Percentiles rank a stretch among this genome's conserved stretches.
Evolutionary conservation across 2,797 vertebrate species (phyloP).

Genomic region (Allobates femoralis): DNA sequence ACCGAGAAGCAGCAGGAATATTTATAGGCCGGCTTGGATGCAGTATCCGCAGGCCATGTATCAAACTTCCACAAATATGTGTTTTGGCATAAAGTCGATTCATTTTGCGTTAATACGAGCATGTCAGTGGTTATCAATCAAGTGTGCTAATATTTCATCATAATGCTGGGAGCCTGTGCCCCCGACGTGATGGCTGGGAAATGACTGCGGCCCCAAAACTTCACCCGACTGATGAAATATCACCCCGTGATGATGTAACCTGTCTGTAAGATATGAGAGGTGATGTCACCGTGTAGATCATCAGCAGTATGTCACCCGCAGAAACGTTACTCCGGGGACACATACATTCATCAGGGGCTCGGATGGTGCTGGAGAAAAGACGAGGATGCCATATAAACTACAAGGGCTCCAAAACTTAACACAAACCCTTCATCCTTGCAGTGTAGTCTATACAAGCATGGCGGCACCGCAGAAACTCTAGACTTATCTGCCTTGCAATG

Average conservation of each 20-base stretch:
- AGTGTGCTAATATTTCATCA: not conserved
- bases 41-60: conserved; percentile 28
- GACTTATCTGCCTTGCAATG: not conserved
- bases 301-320: not conserved
- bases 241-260: conserved; percentile 17
- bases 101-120: conserved; percentile 52
- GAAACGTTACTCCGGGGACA: not conserved
- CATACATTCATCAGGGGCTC: not conserved
- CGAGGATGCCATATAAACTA: not conserved
- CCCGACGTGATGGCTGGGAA: not conserved
- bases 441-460: not conserved
- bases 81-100: conserved; percentile 50
- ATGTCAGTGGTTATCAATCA: conserved; percentile 32
- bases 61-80: conserved; percentile 49
- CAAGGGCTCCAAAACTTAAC: too few species aligned
- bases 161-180: not conserved
- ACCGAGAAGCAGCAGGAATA: conserved; percentile 12
- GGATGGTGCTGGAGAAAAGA: not conserved
- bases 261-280: not conserved
- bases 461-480: not conserved
- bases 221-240: conserved; percentile 24
- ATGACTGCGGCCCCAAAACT: not conserved
- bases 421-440: not conserved
- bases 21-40: conserved; percentile 17
- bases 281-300: conserved; percentile 35